phyloP scores from a whole-genome alignment of 2,797 vertebrate genomes.

The Aldrovandia affinis region DNA sequence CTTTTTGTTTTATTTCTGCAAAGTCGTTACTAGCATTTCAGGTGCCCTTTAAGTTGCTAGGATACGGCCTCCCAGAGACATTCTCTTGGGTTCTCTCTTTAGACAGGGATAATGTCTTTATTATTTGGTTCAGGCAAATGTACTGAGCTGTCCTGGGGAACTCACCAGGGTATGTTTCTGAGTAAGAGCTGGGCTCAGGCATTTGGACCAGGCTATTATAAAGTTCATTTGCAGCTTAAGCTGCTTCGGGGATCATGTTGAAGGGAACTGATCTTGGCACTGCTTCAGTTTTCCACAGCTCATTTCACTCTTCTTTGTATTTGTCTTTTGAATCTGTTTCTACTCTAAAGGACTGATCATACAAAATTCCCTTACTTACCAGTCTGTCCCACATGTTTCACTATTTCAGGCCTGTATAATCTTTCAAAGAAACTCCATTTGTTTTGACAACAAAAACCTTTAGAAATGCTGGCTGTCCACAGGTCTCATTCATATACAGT shows the following conservation, averaged over 20 bases:
- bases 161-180: background rate
- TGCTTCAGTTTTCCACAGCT: background rate
- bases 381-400: background rate
- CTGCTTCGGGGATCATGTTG: background rate
- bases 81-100: background rate
- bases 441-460: background rate
- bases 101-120: background rate
- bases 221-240: slow-evolving; percentile 2
- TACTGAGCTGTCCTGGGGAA: background rate
- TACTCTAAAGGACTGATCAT: background rate
- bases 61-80: background rate
- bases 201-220: background rate
- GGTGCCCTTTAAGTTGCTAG: background rate
- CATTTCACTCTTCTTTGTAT: background rate
- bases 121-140: background rate
- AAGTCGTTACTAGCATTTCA: no score
- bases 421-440: background rate
- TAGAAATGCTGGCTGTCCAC: background rate
- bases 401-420: background rate
- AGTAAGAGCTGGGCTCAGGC: background rate
- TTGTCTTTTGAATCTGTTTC: background rate
- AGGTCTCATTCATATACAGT: background rate
- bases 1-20: no score
- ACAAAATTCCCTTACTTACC: background rate
- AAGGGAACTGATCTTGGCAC: background rate